Evolutionary conservation across 2,888 invertebrate species (phyloP).

Genomic region (Chesias legatella): DNA sequence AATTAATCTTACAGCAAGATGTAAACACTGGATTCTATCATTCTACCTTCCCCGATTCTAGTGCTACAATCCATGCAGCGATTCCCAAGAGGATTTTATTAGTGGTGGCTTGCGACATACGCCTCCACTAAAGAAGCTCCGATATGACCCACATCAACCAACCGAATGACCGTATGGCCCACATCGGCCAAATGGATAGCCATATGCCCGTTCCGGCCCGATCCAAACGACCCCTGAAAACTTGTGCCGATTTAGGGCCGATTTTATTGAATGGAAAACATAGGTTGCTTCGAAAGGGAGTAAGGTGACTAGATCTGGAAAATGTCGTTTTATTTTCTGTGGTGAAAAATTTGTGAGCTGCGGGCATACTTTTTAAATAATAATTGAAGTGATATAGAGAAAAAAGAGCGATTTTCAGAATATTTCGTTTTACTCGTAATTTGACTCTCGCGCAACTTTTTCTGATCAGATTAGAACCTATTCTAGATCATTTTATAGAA

Average conservation of each 20-base stretch:
- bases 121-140: conserved; percentile 9
- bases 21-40: too few relatives aligned
- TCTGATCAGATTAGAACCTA: too few relatives aligned
- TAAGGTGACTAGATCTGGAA: neutral
- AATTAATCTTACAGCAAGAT: neutral
- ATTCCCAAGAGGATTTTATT: conserved; percentile 20
- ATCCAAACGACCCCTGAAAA: conserved; percentile 7
- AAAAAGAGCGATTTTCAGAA: too few relatives aligned
- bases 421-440: too few relatives aligned
- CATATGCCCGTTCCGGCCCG: too few relatives aligned
- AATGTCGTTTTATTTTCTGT: too few relatives aligned
- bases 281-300: neutral
- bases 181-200: conserved; percentile 5
- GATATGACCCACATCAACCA: conserved; percentile 6
- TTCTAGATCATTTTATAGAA: too few relatives aligned
- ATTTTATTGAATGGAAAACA: conserved; percentile 10
- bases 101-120: conserved; percentile 11
- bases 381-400: too few relatives aligned
- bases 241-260: neutral
- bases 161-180: conserved; percentile 4
- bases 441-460: too few relatives aligned
- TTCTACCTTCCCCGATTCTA: neutral
- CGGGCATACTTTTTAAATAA: too few relatives aligned
- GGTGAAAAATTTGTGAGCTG: too few relatives aligned
- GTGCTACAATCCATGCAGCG: conserved; percentile 1